These are phyloP conservation scores for Phodopus roborovskii DNA, from an alignment of 2,113 vertebrate genomes.

Conservation along the genomic window DNA sequence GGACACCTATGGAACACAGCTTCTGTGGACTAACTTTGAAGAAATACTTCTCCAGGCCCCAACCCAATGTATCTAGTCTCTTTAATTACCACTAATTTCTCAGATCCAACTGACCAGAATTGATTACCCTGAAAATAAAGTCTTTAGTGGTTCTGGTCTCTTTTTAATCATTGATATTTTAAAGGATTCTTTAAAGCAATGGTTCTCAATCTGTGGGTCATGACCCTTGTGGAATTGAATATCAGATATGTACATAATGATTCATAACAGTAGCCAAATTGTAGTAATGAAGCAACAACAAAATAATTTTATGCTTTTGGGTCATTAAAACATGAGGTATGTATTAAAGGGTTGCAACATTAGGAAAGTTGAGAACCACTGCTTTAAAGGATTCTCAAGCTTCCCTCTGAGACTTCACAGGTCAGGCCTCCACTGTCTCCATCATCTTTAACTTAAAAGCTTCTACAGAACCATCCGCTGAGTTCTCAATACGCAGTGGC, in stretches of 20 bases:
- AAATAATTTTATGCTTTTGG: background rate
- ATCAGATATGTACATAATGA: background rate
- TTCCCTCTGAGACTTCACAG: background rate
- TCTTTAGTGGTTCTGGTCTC: background rate
- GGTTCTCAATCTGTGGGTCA: background rate
- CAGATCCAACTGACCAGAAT: background rate
- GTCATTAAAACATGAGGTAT: background rate
- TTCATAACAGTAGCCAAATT: background rate
- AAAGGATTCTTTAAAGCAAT: background rate
- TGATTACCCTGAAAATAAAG: background rate
- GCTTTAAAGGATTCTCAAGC: background rate
- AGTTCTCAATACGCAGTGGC: background rate
- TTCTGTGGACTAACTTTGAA: background rate
- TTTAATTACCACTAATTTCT: background rate
- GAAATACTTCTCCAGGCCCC: background rate
- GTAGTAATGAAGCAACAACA: background rate
- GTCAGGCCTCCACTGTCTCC: background rate
- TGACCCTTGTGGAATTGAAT: background rate
- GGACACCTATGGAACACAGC: background rate
- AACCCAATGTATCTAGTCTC: background rate
- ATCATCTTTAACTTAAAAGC: too few species aligned
- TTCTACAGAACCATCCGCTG: background rate
- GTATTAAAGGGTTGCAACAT: background rate
- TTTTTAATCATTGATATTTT: background rate
- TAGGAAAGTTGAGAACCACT: background rate